Conservation (phyloP, 2,797 vertebrate genomes). For the Enteromius afrohamiltoni region DNA sequence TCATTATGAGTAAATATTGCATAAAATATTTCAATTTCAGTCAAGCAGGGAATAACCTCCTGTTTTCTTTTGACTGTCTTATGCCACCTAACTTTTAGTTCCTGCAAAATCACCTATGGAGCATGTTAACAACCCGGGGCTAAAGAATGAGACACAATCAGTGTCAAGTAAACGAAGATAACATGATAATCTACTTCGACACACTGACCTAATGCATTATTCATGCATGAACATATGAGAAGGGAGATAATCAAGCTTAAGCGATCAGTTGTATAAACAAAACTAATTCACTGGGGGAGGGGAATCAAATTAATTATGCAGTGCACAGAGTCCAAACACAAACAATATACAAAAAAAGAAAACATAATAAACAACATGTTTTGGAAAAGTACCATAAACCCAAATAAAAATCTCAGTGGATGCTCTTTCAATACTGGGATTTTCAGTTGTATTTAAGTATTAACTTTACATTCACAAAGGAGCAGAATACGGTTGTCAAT, state of each 20-base stretch:
- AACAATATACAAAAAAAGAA: not conserved
- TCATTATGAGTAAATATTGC: not conserved
- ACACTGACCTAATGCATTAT: slow-evolving; percentile 22
- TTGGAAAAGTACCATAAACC: not conserved
- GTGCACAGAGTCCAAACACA: not conserved
- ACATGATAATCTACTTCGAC: slow-evolving; percentile 11
- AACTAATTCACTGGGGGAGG: not conserved
- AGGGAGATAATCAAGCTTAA: slow-evolving; percentile 12
- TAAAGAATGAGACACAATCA: slow-evolving; percentile 17
- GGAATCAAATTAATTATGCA: not conserved
- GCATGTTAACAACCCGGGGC: not conserved
- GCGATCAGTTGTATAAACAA: slow-evolving; percentile 8
- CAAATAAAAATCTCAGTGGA: not conserved
- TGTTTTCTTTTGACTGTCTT: not conserved
- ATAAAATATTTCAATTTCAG: not conserved
- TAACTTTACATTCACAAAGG: not conserved
- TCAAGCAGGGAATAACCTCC: not conserved
- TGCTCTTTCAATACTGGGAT: not conserved
- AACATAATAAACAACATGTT: not conserved
- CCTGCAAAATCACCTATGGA: not conserved
- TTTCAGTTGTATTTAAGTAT: not conserved
- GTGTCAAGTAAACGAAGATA: not conserved
- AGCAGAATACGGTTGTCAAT: too few relatives aligned
- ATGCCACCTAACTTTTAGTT: not conserved
- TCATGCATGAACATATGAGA: slow-evolving; percentile 6